Percentiles rank a stretch among this genome's conserved stretches.
phyloP scores from a whole-genome alignment of 2,797 vertebrate genomes.

The Cheirogaleus major region DNA sequence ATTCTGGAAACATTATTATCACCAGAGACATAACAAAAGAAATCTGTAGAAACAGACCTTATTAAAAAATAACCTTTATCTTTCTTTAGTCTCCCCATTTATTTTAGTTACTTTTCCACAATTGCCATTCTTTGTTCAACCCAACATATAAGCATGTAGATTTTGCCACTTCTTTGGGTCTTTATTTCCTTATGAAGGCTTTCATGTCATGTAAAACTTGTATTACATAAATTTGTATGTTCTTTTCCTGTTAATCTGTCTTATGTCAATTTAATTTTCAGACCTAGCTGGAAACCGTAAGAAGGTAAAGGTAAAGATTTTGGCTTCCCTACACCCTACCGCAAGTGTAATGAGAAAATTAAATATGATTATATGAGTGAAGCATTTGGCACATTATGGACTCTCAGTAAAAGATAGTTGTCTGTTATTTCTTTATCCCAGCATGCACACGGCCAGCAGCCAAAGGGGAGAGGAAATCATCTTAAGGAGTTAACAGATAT shows the following conservation, averaged over 20 bases:
- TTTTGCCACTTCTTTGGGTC: background rate
- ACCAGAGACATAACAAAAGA: background rate
- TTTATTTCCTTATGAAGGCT: background rate
- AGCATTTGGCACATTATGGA: background rate
- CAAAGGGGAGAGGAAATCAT: background rate
- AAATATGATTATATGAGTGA: background rate
- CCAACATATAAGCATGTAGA: background rate
- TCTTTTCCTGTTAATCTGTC: background rate
- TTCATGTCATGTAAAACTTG: background rate
- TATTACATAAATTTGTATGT: background rate
- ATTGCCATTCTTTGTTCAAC: background rate
- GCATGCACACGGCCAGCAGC: background rate
- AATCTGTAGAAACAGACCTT: background rate
- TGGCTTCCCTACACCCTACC: background rate
- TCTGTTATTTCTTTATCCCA: background rate
- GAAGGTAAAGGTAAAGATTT: background rate
- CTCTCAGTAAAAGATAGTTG: background rate
- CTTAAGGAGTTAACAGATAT: background rate
- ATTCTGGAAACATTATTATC: background rate
- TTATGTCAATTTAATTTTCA: background rate
- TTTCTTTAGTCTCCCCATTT: background rate
- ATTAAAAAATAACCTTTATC: background rate
- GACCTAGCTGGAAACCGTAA: background rate
- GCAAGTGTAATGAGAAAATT: background rate
- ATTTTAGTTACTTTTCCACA: background rate